Conservation (phyloP, 2,797 vertebrate species). For the Gadopsis marmoratus region DNA sequence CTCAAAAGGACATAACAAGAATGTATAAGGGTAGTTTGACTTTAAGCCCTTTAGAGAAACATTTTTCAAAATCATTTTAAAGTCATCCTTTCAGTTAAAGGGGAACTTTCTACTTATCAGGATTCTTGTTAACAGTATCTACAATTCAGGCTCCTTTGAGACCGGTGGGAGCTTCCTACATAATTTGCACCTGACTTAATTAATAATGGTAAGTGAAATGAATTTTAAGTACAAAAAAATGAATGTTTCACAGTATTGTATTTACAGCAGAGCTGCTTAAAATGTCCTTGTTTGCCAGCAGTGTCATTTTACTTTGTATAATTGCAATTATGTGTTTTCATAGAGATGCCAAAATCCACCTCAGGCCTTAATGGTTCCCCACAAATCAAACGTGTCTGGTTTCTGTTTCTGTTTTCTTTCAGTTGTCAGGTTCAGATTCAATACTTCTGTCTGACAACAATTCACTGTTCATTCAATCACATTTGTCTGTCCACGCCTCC, state of each 20-base stretch:
- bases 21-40: neutral
- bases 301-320: neutral
- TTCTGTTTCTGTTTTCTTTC: no score
- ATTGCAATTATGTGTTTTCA: neutral
- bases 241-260: neutral
- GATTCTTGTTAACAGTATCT: neutral
- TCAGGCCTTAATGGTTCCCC: neutral
- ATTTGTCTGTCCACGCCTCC: no score
- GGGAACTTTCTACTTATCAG: neutral
- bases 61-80: neutral
- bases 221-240: neutral
- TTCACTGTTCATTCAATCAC: neutral
- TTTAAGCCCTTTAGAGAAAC: neutral
- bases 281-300: neutral
- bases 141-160: slow-evolving; percentile 6
- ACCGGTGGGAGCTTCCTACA: neutral
- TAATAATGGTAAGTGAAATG: neutral
- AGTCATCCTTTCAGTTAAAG: neutral
- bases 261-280: neutral
- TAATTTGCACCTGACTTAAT: neutral
- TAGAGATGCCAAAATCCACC: neutral
- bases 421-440: no score
- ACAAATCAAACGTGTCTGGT: neutral
- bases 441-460: no score
- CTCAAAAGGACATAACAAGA: neutral